Percentiles rank a stretch among this genome's conserved stretches.
Conservation (phyloP, 2,888 invertebrate genomes). For the Fabriciana adippe region DNA sequence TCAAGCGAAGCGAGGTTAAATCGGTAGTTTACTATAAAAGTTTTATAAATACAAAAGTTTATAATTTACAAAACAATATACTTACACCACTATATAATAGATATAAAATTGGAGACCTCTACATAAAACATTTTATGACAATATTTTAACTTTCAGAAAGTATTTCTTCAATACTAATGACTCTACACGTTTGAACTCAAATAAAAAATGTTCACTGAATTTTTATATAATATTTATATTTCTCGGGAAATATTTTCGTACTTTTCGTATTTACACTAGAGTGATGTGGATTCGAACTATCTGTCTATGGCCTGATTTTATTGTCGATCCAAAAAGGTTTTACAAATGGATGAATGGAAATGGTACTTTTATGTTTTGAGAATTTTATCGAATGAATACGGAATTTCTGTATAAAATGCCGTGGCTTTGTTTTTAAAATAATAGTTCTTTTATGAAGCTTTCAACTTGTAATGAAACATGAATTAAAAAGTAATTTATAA, state of each 20-base stretch:
- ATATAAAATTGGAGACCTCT: not conserved
- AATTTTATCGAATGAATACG: conserved; percentile 19
- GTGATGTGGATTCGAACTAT: conserved; percentile 23
- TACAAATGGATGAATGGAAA: conserved; percentile 26
- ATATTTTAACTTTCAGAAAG: conserved; percentile 11
- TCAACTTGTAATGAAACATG: not conserved
- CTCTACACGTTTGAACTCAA: conserved; percentile 1
- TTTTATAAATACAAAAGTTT: conserved; percentile 11
- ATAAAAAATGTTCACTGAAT: conserved; percentile 1
- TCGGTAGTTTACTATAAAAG: not conserved
- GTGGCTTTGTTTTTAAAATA: conserved; percentile 15
- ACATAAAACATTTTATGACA: not conserved
- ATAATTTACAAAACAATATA: conserved; percentile 4
- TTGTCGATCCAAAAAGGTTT: conserved; percentile 29
- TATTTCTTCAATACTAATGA: conserved; percentile 13
- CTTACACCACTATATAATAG: not conserved
- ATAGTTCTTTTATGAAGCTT: conserved; percentile 10
- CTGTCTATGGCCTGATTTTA: conserved; percentile 25
- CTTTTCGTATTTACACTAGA: conserved; percentile 19
- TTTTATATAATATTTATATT: conserved; percentile 20
- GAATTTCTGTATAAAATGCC: conserved; percentile 8
- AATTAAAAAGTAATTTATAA: not conserved
- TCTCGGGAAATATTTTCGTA: conserved; percentile 10
- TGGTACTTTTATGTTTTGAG: conserved; percentile 23
- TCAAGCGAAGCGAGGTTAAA: no score